Evolutionary conservation across 2,888 invertebrate species (phyloP).

Genomic region (Dorcus parallelipipedus): DNA sequence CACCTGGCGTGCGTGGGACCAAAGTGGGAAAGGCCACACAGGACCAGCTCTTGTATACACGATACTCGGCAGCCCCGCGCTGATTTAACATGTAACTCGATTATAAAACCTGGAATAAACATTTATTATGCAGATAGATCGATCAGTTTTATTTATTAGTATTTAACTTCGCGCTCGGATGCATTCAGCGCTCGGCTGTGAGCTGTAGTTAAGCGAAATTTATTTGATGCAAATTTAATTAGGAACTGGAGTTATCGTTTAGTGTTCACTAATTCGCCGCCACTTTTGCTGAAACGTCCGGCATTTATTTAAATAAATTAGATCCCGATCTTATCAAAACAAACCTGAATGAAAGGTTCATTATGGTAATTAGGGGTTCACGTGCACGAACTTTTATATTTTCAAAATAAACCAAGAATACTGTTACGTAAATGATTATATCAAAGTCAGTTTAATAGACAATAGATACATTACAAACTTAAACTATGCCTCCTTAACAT

Average conservation of each 20-base stretch:
- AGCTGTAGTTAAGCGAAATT: slow-evolving; percentile 12
- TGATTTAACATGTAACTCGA: slow-evolving; percentile 26
- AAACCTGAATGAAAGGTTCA: no score
- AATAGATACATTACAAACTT: no score
- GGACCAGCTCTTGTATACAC: slow-evolving; percentile 23
- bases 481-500: no score
- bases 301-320: no score
- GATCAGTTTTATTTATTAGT: slow-evolving; percentile 25
- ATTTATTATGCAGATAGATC: slow-evolving; percentile 25
- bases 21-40: slow-evolving; percentile 23
- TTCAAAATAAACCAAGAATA: no score
- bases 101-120: slow-evolving; percentile 25
- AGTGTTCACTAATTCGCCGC: neutral
- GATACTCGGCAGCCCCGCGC: slow-evolving; percentile 25
- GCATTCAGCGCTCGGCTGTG: slow-evolving; percentile 10
- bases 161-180: slow-evolving; percentile 18
- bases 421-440: no score
- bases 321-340: no score
- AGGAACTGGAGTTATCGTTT: slow-evolving; percentile 1
- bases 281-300: no score
- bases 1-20: slow-evolving; percentile 20
- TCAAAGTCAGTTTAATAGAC: no score
- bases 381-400: no score
- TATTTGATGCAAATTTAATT: slow-evolving; percentile 8
- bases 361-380: no score